Conservation (phyloP, 2,888 invertebrate species). For the Escarpia spicata region DNA sequence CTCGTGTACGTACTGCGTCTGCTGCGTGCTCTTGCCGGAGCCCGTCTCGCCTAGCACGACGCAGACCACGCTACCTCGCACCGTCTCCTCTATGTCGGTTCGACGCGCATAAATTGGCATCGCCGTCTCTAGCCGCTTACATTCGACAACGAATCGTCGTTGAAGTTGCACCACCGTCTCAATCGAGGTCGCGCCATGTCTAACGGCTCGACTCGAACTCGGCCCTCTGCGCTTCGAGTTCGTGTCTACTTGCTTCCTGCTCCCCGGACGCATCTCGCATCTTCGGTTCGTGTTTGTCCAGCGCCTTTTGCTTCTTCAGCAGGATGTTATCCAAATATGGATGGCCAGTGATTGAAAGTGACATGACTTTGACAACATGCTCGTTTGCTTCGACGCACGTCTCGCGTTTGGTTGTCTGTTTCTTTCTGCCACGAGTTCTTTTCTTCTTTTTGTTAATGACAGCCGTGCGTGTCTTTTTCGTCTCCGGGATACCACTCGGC, state of each 20-base stretch:
- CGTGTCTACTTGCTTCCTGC: constrained; percentile 40
- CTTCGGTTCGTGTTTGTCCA: constrained; percentile 12
- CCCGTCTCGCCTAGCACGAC: constrained; percentile 64
- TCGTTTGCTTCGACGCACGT: neutral
- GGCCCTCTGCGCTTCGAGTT: constrained; percentile 44
- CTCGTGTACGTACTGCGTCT: constrained; percentile 61
- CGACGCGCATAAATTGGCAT: constrained; percentile 59
- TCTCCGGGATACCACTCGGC: too few species aligned
- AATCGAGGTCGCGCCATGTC: neutral
- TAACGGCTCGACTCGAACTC: constrained; percentile 44
- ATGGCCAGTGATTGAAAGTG: neutral
- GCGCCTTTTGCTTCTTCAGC: neutral
- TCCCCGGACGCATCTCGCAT: neutral
- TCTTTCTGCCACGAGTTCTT: neutral
- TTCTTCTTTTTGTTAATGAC: neutral
- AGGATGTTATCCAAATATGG: neutral
- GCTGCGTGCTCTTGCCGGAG: constrained; percentile 65
- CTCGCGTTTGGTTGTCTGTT: neutral
- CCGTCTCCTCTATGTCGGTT: constrained; percentile 48
- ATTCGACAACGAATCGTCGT: constrained; percentile 49
- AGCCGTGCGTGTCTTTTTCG: too few species aligned
- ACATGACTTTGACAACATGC: neutral
- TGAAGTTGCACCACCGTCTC: constrained; percentile 31
- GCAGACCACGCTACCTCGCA: constrained; percentile 52
- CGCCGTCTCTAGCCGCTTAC: constrained; percentile 44